A percentile compares a stretch with the other conserved stretches of the same genome.
Conservation (phyloP, 2,113 vertebrate species). For the Micronisus gabar region DNA sequence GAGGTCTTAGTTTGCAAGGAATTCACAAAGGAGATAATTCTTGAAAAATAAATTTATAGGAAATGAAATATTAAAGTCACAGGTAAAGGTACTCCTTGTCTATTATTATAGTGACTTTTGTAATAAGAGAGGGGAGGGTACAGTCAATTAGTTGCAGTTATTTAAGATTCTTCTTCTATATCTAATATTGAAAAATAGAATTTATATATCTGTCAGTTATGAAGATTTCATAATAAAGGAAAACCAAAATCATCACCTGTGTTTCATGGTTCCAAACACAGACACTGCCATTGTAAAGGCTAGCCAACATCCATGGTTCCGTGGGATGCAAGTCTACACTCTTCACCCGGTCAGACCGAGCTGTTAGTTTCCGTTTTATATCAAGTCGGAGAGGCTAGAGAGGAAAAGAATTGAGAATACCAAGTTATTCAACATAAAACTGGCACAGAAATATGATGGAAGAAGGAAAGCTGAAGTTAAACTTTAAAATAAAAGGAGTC, state of each 20-base stretch:
- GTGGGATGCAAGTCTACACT: constrained; percentile 93
- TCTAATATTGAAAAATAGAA: background rate
- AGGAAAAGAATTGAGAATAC: background rate
- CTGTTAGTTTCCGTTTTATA: constrained; percentile 92
- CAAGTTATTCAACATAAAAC: background rate
- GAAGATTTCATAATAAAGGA: background rate
- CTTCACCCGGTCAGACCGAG: constrained; percentile 94
- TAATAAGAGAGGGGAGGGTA: background rate
- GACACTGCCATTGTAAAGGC: constrained; percentile 94
- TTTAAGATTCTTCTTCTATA: background rate
- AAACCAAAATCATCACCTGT: constrained; percentile 74
- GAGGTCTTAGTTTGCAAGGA: background rate
- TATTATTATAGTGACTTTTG: background rate
- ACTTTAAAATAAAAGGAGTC: background rate
- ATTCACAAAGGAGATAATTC: background rate
- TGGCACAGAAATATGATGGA: background rate
- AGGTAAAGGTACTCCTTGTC: background rate
- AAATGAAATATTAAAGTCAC: background rate
- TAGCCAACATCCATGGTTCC: constrained; percentile 95
- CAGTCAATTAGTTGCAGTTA: background rate
- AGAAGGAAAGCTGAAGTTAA: background rate
- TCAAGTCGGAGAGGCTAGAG: constrained; percentile 91
- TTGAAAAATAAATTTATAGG: background rate
- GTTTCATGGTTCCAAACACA: constrained; percentile 97
- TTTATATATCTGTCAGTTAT: background rate